Evolutionary conservation across 1,140 invertebrate species (phyloP), one percentile per base, ranked within the genome.

Genomic region (Hyles vespertilio): DNA sequence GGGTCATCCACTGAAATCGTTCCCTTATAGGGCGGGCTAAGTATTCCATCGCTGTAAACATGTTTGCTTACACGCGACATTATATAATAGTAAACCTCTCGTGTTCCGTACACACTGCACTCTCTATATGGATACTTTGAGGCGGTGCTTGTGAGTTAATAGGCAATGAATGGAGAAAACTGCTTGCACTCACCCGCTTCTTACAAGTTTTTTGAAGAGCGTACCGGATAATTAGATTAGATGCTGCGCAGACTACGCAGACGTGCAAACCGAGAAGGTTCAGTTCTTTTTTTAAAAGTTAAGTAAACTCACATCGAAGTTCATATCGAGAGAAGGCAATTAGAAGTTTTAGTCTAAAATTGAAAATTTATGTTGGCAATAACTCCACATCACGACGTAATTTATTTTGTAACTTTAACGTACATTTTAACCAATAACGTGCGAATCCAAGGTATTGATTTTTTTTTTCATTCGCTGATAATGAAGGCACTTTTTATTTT

Each of bases 201-300:
- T 73, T 70, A 61, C 69, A 70, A 77, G 70, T 79, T 77, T 73
- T 81, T 76, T 72, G 64, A 77, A 74, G 71, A 77, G 67, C 65
- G 66, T 63, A 68, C 59, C 65, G 70, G 71, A 75, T 83, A 84
- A 84, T 84, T 84, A 78, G 76, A 84, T 84, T 81, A 79, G 70
- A 71, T 63, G 69, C 68, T 65, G 64, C 64, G 65, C 64, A 72
- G 72, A 69, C 61, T 61, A 59, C 54, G 52, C 58, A 61, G 58
- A 68, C 67, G 67, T 61, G 59, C 51, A 65, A 65, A 70, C 59
- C 61, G 69, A 71, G 43, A 58, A 45, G 45, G 51, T 32, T 32
- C n/a, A 32, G 7, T 63, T 58, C 53, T 54, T 51, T 34, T 48
- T 44, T 61, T 59, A 48, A 33, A 32, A 53, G 40, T 11, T 49